Percentiles rank a stretch among this genome's conserved stretches.
These are phyloP conservation scores for Dryomyza anilis DNA, from an alignment of 2,888 invertebrate species.

Conservation along the genomic window DNA sequence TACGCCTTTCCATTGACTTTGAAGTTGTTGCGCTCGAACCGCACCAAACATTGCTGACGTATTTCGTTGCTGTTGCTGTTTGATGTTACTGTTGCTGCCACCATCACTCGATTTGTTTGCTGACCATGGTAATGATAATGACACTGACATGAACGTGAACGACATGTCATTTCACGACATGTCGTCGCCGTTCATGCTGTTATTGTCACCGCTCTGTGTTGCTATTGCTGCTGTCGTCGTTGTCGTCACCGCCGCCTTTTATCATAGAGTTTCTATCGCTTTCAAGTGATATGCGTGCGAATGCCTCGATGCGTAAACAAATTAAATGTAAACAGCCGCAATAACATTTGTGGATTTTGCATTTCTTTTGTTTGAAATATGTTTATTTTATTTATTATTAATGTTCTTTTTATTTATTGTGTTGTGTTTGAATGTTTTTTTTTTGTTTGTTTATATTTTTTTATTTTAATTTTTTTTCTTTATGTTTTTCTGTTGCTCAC, in stretches of 20 bases:
- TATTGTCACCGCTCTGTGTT: background rate
- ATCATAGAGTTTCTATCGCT: background rate
- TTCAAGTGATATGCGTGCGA: constrained; percentile 14
- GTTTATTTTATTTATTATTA: background rate
- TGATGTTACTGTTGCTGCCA: constrained; percentile 30
- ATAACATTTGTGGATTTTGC: background rate
- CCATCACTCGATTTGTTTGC: no score
- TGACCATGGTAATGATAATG: constrained; percentile 31
- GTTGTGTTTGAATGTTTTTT: background rate
- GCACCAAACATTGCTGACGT: constrained; percentile 1
- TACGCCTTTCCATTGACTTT: constrained; percentile 14
- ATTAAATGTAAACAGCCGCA: constrained; percentile 20
- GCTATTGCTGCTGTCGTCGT: constrained; percentile 2
- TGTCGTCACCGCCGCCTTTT: constrained; percentile 1
- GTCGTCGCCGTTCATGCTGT: constrained; percentile 3
- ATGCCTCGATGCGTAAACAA: constrained; percentile 32
- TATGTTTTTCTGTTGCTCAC: no score
- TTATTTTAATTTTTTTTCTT: background rate
- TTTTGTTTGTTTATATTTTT: background rate
- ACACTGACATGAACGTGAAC: constrained; percentile 35
- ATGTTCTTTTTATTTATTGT: background rate
- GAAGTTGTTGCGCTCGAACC: constrained; percentile 27
- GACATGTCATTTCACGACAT: constrained; percentile 37
- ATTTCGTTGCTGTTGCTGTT: constrained; percentile 26
- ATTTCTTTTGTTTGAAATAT: background rate